Conservation (phyloP, 2,797 vertebrate species). For the Chaetodon trifasciatus region DNA sequence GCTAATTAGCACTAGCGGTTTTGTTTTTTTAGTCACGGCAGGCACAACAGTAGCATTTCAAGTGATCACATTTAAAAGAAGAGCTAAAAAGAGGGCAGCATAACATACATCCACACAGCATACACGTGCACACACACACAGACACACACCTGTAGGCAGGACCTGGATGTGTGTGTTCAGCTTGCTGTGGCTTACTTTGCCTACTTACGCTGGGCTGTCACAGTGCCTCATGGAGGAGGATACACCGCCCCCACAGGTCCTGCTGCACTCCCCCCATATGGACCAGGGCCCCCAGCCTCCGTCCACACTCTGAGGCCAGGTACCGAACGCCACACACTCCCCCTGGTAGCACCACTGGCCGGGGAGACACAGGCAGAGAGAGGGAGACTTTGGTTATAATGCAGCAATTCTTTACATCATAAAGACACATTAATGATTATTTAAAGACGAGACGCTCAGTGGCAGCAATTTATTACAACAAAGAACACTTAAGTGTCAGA, state of each 20-base stretch:
- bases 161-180: slow-evolving; percentile 86
- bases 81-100: background rate
- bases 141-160: slow-evolving; percentile 75
- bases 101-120: slow-evolving; percentile 31
- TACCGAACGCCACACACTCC: slow-evolving; percentile 95
- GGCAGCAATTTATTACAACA: slow-evolving; percentile 12
- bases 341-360: slow-evolving; percentile 98
- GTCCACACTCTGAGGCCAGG: slow-evolving; percentile 95
- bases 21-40: too few species aligned
- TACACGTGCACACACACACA: slow-evolving; percentile 33
- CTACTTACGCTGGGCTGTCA: slow-evolving; percentile 99
- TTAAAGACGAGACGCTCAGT: background rate
- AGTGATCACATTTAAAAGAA: background rate
- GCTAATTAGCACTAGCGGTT: too few species aligned
- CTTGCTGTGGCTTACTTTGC: slow-evolving; percentile 99
- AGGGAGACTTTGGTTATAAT: background rate
- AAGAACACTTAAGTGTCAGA: slow-evolving; percentile 13
- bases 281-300: slow-evolving; percentile 97
- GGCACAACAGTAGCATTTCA: background rate
- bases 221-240: slow-evolving; percentile 98
- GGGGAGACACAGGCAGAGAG: background rate
- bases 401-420: slow-evolving; percentile 13
- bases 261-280: slow-evolving; percentile 98
- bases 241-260: slow-evolving; percentile 97
- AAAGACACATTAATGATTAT: slow-evolving; percentile 14